Conservation (phyloP, 2,113 vertebrate genomes). For the Nipponia nippon region DNA sequence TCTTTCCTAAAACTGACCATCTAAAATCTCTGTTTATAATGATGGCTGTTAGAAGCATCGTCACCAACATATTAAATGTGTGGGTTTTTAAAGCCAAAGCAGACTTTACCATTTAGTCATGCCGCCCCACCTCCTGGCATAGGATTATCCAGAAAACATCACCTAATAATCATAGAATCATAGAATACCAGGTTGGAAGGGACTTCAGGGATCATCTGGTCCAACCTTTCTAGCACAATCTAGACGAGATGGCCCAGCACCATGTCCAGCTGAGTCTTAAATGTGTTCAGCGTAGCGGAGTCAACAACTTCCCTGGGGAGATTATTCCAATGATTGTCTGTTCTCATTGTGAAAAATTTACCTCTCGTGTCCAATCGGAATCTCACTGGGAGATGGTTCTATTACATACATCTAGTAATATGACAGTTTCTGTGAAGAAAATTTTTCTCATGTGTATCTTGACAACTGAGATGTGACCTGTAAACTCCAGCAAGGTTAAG, state of each 20-base stretch:
- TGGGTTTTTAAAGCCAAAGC: not conserved
- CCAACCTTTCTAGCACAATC: too few relatives aligned
- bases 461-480: not conserved
- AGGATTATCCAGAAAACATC: not conserved
- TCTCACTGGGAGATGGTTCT: not conserved
- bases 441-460: not conserved
- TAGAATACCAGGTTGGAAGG: too few relatives aligned
- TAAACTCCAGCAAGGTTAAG: not conserved
- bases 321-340: too few relatives aligned
- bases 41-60: not conserved
- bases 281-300: too few relatives aligned
- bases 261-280: too few relatives aligned
- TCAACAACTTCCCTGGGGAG: too few relatives aligned
- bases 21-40: not conserved
- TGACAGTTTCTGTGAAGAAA: not conserved
- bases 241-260: too few relatives aligned
- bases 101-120: not conserved
- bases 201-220: too few relatives aligned
- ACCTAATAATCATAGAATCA: not conserved
- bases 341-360: too few relatives aligned
- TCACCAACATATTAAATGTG: not conserved
- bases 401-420: not conserved
- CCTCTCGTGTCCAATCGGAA: too few relatives aligned
- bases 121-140: fast-evolving
- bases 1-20: not conserved